phyloP scores from a whole-genome alignment of 2,113 vertebrate species.

The Anser brachyrhynchus region DNA sequence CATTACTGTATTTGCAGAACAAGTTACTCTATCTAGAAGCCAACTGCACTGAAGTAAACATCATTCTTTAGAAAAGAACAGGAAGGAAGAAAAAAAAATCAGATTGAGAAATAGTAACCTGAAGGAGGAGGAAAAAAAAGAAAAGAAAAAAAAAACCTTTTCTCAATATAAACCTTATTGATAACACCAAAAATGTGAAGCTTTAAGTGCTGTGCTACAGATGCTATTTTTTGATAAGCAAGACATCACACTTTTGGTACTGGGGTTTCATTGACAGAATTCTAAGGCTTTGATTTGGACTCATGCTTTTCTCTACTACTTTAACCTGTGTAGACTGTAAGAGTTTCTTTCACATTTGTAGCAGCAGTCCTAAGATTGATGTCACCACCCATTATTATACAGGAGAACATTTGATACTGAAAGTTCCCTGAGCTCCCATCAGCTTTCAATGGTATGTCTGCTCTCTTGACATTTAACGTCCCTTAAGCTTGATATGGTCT shows the following conservation, averaged over 20 bases:
- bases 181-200: constrained; percentile 58
- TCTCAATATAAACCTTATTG: constrained; percentile 46
- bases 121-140: background rate
- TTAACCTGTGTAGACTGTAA: constrained; percentile 60
- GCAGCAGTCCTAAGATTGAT: constrained; percentile 61
- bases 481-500: constrained; percentile 68
- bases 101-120: constrained; percentile 4
- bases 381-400: constrained; percentile 62
- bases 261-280: constrained; percentile 57
- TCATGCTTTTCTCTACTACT: constrained; percentile 66
- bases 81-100: background rate
- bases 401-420: constrained; percentile 70
- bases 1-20: background rate
- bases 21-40: background rate
- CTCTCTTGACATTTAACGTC: constrained; percentile 71
- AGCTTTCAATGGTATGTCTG: constrained; percentile 66
- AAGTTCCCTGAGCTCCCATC: constrained; percentile 58
- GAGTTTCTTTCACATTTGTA: constrained; percentile 71
- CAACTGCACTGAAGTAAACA: constrained; percentile 16
- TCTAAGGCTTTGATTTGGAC: constrained; percentile 64
- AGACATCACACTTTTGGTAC: constrained; percentile 63
- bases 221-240: constrained; percentile 73
- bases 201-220: constrained; percentile 54
- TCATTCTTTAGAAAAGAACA: background rate
- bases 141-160: background rate